Conservation (phyloP, 1,140 invertebrate genomes). For the Drosophila simulans region DNA sequence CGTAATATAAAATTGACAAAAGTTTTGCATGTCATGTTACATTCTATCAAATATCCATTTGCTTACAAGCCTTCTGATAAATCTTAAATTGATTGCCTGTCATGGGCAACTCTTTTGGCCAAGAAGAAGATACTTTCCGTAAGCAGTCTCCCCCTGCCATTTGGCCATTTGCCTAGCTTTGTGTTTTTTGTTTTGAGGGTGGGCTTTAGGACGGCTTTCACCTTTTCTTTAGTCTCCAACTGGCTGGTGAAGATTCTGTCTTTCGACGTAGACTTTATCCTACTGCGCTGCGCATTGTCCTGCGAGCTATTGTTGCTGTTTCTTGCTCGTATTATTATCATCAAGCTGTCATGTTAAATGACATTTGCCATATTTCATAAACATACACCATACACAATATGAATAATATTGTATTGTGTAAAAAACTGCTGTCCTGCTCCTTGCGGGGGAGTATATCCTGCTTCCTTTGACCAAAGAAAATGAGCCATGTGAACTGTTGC, state of each 20-base stretch:
- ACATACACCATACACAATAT: slow-evolving; percentile 49
- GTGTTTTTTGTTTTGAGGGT: slow-evolving; percentile 6
- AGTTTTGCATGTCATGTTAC: not conserved
- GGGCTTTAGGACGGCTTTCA: slow-evolving; percentile 12
- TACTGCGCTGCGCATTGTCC: slow-evolving; percentile 47
- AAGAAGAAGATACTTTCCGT: slow-evolving; percentile 2
- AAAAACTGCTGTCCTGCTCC: slow-evolving; percentile 35
- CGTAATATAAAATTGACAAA: not conserved
- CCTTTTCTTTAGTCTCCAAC: slow-evolving; percentile 30
- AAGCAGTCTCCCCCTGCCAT: not conserved
- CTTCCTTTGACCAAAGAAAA: slow-evolving; percentile 77
- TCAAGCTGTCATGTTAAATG: slow-evolving; percentile 84
- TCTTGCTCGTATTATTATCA: slow-evolving; percentile 74
- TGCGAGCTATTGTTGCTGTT: slow-evolving; percentile 34
- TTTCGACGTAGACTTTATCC: slow-evolving; percentile 34
- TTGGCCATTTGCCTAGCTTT: not conserved
- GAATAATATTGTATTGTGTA: slow-evolving; percentile 49
- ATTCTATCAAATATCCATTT: slow-evolving; percentile 9
- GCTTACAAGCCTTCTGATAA: slow-evolving; percentile 11
- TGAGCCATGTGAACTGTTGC: slow-evolving; percentile 80
- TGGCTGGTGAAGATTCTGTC: slow-evolving; percentile 39
- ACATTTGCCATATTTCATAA: slow-evolving; percentile 84
- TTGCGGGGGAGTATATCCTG: slow-evolving; percentile 36
- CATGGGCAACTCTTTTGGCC: slow-evolving; percentile 12
- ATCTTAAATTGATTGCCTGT: slow-evolving; percentile 38